Base-by-base conservation (phyloP, 2,113 vertebrate species). In the Acanthisitta chloris region DNA sequence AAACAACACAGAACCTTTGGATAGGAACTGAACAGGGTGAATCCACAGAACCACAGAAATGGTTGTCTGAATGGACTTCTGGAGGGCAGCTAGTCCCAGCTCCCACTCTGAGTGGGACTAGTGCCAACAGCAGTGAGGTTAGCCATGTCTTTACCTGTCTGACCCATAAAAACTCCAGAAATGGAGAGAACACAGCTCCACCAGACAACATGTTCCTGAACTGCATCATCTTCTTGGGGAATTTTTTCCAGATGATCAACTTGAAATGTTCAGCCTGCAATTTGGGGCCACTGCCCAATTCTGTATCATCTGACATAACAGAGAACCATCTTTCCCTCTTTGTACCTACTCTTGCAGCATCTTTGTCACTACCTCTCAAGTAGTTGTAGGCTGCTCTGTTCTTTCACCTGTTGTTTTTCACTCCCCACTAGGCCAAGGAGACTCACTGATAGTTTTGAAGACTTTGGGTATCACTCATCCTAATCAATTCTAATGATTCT, bases 111-210 rank as follows among this genome's bases (percentile, higher is more conserved):
- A 64, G 33, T 2, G 40, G 57, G 12, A 91, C n/a, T 4, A n/a
- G 7, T 2, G 14, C 31, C 40, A 67, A 8, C n/a, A 29, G 14
- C 34, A 49, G 46, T 29, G 61, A 67, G 33, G 3, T 0, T n/a
- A 14, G 64, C 25, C 59, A 29, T 3, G 49, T 45, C 59, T 91
- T 54, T 78, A 48, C 26, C 34, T 81, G 40, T 18, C 57, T 45
- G 24, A 84, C 55, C 28, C 33, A 59, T 40, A 57, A 36, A 70
- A 73, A 16, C 12, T 51, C 61, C 38, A 17, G 21, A 58, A 16
- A 16, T 3, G 14, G 24, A 62, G 65, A 71, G 52, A 1, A 43
- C 28, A 13, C 17, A 71, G 73, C 12, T 42, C 33, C 26, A 4
- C 17, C 8, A 58, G 33, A 73, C 45, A 76, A 17, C 6, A 5